Evolutionary conservation across 2,113 vertebrate genomes (phyloP), one percentile per base, ranked within the genome.

Genomic region (Lepidothrix coronata): DNA sequence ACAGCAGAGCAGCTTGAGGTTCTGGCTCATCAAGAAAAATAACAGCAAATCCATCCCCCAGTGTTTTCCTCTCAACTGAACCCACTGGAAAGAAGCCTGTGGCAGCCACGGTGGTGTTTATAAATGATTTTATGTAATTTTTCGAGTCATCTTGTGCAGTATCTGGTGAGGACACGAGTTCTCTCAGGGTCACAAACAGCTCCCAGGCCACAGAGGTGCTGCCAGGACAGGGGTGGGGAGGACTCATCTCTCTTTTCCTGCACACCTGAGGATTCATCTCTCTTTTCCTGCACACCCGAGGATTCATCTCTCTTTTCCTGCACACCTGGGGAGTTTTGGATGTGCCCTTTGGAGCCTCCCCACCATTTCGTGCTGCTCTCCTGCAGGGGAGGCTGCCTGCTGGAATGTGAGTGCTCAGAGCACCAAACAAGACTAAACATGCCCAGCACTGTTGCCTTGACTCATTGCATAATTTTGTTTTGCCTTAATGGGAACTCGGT

Each of bases 401-500:
- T 79, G 96, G 96, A 96, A 96, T 95, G 94, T 0, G 71, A 93
- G 86, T 0, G n/a, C 88, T 31, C 41, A 13, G 89, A 85, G 95
- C 67, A 6, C 24, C 0, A 71, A 48, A 57, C 96, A 97, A 96
- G 96, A 95, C 94, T 95, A 91, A 84, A 95, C 97, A 91, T 76
- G 97, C 95, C 97, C 89, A 37, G 88, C 71, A 92, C 58, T 3
- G 28, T 79, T 76, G 72, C 86, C 93, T 94, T 92, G 91, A 85
- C 88, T 91, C 61, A 3, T 89, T 95, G 90, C 93, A 95, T 96
- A 92, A 95, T 76, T 96, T 66, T 96, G 95, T 96, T 97, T 95
- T 96, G 95, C 95, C 95, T 92, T 68, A 88, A 94, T 89, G 91
- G 93, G 90, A 95, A 88, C 90, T 72, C 12, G 17, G 63, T 43